These are phyloP conservation scores for Thecocarcelia acutangulata DNA, from an alignment of 2,888 invertebrate species.

Conservation along the genomic window DNA sequence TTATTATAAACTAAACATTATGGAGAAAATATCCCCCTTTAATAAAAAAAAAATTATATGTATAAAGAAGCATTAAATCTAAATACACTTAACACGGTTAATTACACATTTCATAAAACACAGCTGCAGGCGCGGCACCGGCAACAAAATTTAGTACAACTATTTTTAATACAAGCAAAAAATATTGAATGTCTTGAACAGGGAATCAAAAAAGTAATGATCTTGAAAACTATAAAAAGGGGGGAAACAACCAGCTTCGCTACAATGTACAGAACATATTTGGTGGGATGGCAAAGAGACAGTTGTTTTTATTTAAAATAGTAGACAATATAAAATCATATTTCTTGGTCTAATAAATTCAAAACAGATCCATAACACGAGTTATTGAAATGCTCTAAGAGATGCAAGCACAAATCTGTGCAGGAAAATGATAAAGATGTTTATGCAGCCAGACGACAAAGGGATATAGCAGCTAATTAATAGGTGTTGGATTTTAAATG, in stretches of 20 bases:
- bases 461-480: constrained; percentile 58
- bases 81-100: constrained; percentile 79
- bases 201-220: constrained; percentile 21
- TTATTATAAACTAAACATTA: constrained; percentile 10
- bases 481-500: constrained; percentile 57
- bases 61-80: constrained; percentile 56
- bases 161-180: constrained; percentile 17
- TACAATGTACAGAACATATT: constrained; percentile 4
- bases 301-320: constrained; percentile 34
- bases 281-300: background rate
- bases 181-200: constrained; percentile 16
- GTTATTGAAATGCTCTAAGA: constrained; percentile 43
- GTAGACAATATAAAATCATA: constrained; percentile 37
- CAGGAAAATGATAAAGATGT: constrained; percentile 18
- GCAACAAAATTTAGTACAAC: constrained; percentile 29
- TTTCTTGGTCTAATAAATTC: constrained; percentile 59
- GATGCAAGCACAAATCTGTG: constrained; percentile 21
- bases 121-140: constrained; percentile 75
- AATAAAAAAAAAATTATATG: background rate
- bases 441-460: constrained; percentile 26
- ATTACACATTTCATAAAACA: constrained; percentile 79
- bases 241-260: constrained; percentile 21
- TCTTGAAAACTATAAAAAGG: constrained; percentile 25
- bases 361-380: constrained; percentile 50
- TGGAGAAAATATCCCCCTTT: background rate